Base-by-base conservation (phyloP, 2,797 vertebrate genomes). In the Scyliorhinus canicula region DNA sequence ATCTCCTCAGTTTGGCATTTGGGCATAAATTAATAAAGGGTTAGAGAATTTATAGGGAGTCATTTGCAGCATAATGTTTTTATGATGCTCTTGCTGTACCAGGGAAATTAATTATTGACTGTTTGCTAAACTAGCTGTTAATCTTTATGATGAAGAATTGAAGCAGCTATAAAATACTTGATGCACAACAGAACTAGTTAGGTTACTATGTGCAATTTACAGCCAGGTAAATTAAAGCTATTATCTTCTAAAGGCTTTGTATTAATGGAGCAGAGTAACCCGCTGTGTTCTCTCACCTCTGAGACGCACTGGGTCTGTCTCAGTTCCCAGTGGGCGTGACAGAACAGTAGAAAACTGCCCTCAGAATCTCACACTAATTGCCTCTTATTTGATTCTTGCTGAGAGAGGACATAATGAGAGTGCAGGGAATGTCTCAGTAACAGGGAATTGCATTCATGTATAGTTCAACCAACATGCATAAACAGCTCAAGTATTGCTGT, bases 71-170 rank as follows among this genome's bases (percentile, higher is more conserved):
- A 65, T 91, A 91, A 65, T 91, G 88, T 28, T 91, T 91, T 91
- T 91, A 91, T 65, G n/a, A 65, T 91, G 60, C 60, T 91, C 88
- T 44, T 26, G n/a, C 88, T 91, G 60, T 63, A 91, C 79, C 60
- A 91, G 40, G 60, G 57, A 91, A 91, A 91, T 91, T 91, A 91
- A 91, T 91, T 91, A 91, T 91, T 91, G 88, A 91, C 60, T 65
- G 88, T 26, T 44, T 60, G 2, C 88, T 91, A 91, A 91, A 91
- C 88, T 65, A 91, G 60, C 88, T 65, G 88, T 91, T 91, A 65
- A 65, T 91, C 88, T 91, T 91, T 91, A 91, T 60, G n/a, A 65
- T 44, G 60, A 91, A 91, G 88, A 91, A 44, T 65, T 65, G 88
- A 65, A 65, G 88, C 60, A 28, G 88, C 88, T 26, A 91, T 91